Evolutionary conservation across 2,797 vertebrate species (phyloP), one percentile per base, ranked within the genome.

Genomic region (Sebastes paucispinis): DNA sequence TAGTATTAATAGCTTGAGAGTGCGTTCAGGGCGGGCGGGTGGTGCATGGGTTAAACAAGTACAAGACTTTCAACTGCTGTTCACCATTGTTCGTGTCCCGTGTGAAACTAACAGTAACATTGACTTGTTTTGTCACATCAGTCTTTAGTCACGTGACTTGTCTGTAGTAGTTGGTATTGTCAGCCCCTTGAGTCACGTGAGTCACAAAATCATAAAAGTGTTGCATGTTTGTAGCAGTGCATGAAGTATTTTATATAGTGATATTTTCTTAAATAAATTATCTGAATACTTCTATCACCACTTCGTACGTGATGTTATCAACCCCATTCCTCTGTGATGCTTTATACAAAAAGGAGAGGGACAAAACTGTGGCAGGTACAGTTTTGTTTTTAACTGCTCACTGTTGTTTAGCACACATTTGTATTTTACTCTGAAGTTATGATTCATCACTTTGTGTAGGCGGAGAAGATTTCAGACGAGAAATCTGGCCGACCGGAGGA

Each of bases 361-460:
- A 13, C n/a, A 63, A 55, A 63, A 63, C 32, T 59, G 34, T 31
- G 39, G 22, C 1, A 1, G 24, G 5, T 5, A 22, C 25, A 10
- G 14, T 22, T 59, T 69, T 62, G n/a, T 57, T 70, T 72, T 5
- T n/a, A 63, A 14, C 72, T 8, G 27, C 20, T 73, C n/a, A 8
- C 8, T 68, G 32, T 43, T 79, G 71, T 31, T 73, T 24, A 4
- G 18, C 36, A 64, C 43, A 55, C 9, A 4, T 81, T 39, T 73
- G n/a, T 25, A 64, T 81, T 84, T 59, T 12, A 43, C 58, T 67
- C 11, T 24, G 32, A 64, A 62, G 29, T n/a, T 69, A 62, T 74
- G 57, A 84, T 73, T 86, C 43, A 83, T 81, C n/a, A 0, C 27
- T 34, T 20, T 60, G 68, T 74, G 82, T 75, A 68, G 81, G 75